Percentiles rank a stretch among this genome's conserved stretches.
These are phyloP conservation scores for Bufotes viridis DNA, from an alignment of 2,797 vertebrate species.

Conservation along the genomic window DNA sequence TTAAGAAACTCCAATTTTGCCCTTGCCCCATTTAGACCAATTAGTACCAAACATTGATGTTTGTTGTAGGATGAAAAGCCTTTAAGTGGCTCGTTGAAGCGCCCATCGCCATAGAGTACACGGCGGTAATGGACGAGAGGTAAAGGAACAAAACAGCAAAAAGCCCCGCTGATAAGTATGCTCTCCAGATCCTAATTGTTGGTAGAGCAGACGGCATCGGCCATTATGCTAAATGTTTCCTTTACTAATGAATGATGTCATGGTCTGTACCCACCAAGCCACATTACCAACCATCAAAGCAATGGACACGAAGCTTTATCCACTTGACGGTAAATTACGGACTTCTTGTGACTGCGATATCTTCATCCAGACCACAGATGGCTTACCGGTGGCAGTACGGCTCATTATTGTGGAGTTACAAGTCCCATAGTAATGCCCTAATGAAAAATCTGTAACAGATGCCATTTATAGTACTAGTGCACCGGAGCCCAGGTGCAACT, in stretches of 20 bases:
- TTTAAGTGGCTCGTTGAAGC: neutral
- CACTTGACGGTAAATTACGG: constrained; percentile 38
- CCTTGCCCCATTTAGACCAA: constrained; percentile 27
- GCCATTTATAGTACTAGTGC: neutral
- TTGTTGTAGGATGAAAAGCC: neutral
- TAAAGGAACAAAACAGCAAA: neutral
- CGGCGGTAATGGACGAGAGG: neutral
- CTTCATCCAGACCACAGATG: neutral
- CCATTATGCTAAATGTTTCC: constrained; percentile 19
- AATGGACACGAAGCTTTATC: constrained; percentile 17
- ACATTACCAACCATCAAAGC: constrained; percentile 27
- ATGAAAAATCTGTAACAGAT: neutral
- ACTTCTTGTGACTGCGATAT: constrained; percentile 24
- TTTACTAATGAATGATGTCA: constrained; percentile 35
- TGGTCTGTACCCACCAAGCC: constrained; percentile 4
- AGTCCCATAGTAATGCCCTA: neutral
- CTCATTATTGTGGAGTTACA: neutral
- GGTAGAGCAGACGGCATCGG: neutral
- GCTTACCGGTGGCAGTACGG: neutral
- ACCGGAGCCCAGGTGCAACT: too few relatives aligned
- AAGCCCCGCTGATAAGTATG: constrained; percentile 23
- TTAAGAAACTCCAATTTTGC: neutral
- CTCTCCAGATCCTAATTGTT: constrained; percentile 47
- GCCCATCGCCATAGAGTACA: neutral
- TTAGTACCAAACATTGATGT: constrained; percentile 10